Evolutionary conservation across 2,888 invertebrate species (phyloP).

Genomic region (Cerastis leucographa): DNA sequence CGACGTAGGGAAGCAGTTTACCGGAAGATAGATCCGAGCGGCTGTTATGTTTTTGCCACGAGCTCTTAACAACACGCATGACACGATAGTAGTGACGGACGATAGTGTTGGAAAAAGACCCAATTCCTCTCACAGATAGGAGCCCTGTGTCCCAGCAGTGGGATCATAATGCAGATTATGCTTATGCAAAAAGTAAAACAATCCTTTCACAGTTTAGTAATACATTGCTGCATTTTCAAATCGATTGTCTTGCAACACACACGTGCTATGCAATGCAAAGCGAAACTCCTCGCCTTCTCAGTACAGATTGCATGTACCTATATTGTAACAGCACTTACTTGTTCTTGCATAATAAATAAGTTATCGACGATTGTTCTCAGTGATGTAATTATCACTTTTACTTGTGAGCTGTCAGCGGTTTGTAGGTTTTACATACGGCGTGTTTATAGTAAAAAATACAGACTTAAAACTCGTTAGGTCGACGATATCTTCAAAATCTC

Average conservation of each 20-base stretch:
- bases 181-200: background rate
- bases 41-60: no score
- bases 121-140: background rate
- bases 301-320: slow-evolving; percentile 49
- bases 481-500: no score
- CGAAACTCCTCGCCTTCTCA: slow-evolving; percentile 39
- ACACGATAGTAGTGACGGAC: background rate
- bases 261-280: slow-evolving; percentile 37
- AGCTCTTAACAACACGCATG: background rate
- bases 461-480: no score
- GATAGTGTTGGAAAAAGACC: background rate
- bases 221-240: slow-evolving; percentile 34
- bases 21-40: no score
- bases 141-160: background rate
- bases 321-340: slow-evolving; percentile 27
- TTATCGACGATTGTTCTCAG: slow-evolving; percentile 44
- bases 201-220: slow-evolving; percentile 29
- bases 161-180: background rate
- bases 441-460: background rate
- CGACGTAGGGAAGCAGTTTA: no score
- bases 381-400: slow-evolving; percentile 46
- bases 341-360: slow-evolving; percentile 53
- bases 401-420: slow-evolving; percentile 29
- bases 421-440: background rate
- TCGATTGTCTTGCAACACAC: slow-evolving; percentile 35